phyloP scores from a whole-genome alignment of 2,113 vertebrate species.

The Petaurus breviceps region DNA sequence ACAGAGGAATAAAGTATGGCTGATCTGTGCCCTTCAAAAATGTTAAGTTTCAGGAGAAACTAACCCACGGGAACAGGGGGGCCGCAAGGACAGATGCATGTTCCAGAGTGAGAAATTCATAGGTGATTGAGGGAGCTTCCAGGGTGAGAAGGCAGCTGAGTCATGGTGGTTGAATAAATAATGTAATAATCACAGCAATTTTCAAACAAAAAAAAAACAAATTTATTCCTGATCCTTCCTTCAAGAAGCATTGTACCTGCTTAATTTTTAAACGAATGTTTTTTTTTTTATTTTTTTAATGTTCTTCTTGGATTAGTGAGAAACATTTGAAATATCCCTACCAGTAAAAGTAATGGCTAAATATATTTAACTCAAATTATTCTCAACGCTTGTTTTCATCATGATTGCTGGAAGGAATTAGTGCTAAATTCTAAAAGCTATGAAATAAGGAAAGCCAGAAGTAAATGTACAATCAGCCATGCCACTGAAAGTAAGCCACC shows the following conservation, averaged over 20 bases:
- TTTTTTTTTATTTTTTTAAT: conserved; percentile 41
- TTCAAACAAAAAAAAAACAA: conserved; percentile 8
- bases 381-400: conserved; percentile 38
- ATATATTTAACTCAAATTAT: conserved; percentile 21
- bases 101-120: background rate
- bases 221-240: conserved; percentile 8
- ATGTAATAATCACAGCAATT: background rate
- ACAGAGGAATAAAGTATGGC: background rate
- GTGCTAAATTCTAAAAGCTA: conserved; percentile 35
- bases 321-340: conserved; percentile 41
- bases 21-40: background rate
- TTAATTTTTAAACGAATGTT: conserved; percentile 48
- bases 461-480: background rate
- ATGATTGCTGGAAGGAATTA: conserved; percentile 12
- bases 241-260: background rate
- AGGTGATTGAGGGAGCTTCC: background rate
- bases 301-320: background rate
- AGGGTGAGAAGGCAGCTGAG: background rate
- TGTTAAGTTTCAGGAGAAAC: background rate
- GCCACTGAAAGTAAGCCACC: background rate
- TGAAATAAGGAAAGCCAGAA: conserved; percentile 14
- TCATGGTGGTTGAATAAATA: conserved; percentile 19
- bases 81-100: background rate
- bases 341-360: background rate
- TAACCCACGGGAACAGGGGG: background rate